These are phyloP conservation scores for Anguilla pacifica DNA, from an alignment of 2,797 vertebrate species.

Conservation along the genomic window DNA sequence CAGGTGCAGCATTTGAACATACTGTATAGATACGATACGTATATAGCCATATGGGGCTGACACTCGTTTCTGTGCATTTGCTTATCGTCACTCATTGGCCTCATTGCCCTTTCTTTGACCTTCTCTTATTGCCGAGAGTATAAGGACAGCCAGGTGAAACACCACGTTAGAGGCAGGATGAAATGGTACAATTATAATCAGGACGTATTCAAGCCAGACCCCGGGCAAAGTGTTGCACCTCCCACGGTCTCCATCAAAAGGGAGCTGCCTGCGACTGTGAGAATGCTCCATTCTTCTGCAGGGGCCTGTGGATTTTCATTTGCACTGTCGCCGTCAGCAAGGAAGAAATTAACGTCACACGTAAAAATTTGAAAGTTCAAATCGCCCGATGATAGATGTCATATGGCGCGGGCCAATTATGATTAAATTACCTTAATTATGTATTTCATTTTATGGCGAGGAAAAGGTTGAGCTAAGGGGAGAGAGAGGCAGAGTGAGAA, in stretches of 20 bases:
- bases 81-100: not conserved
- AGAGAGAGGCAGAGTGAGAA: constrained; percentile 17
- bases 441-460: constrained; percentile 58
- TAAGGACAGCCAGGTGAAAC: not conserved
- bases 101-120: not conserved
- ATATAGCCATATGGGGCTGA: not conserved
- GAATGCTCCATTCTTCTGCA: not conserved
- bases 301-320: not conserved
- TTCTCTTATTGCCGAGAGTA: constrained; percentile 4
- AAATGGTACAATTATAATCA: constrained; percentile 7
- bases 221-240: constrained; percentile 62
- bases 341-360: constrained; percentile 6
- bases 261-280: not conserved
- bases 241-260: constrained; percentile 66
- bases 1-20: too few relatives aligned
- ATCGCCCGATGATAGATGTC: constrained; percentile 65
- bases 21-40: too few relatives aligned
- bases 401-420: constrained; percentile 64
- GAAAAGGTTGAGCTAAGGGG: constrained; percentile 30
- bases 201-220: not conserved
- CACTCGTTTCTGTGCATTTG: not conserved
- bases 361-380: constrained; percentile 52
- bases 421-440: constrained; percentile 68
- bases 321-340: not conserved
- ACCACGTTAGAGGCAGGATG: not conserved